phyloP scores from a whole-genome alignment of 1,140 invertebrate genomes.

The Chionoecetes opilio region DNA sequence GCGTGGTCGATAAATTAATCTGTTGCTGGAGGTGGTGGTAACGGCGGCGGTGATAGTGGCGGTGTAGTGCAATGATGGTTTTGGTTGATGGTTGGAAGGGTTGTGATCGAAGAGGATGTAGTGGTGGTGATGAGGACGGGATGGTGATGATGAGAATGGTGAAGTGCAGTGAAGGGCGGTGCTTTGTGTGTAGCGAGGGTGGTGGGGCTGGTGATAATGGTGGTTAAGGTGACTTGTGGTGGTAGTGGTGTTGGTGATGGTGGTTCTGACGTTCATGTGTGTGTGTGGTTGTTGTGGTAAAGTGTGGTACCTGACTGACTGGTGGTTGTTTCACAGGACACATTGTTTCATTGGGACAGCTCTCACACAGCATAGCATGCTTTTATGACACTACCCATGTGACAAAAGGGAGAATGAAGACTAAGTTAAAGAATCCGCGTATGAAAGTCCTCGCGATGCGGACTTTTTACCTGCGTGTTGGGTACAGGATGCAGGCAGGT shows the following conservation, averaged over 20 bases:
- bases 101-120: conserved; percentile 20
- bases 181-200: background rate
- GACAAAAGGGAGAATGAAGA: background rate
- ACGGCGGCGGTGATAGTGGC: conserved; percentile 20
- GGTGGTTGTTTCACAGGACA: conserved; percentile 4
- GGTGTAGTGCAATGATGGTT: background rate
- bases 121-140: conserved; percentile 6
- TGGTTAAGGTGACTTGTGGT: background rate
- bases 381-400: too few relatives aligned
- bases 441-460: background rate
- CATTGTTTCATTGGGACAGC: too few relatives aligned
- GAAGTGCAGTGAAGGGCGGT: background rate
- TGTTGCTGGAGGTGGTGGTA: conserved; percentile 25
- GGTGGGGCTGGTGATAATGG: conserved; percentile 15
- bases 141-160: conserved; percentile 23
- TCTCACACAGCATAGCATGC: too few relatives aligned
- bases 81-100: background rate
- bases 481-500: background rate
- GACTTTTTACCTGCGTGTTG: background rate
- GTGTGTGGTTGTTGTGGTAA: conserved; percentile 2
- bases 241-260: conserved; percentile 24
- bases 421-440: background rate
- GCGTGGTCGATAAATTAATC: conserved; percentile 36
- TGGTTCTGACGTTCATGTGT: background rate
- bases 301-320: background rate